Evolutionary conservation across 1,140 invertebrate genomes (phyloP).

Genomic region (Cecropterus lyciades): DNA sequence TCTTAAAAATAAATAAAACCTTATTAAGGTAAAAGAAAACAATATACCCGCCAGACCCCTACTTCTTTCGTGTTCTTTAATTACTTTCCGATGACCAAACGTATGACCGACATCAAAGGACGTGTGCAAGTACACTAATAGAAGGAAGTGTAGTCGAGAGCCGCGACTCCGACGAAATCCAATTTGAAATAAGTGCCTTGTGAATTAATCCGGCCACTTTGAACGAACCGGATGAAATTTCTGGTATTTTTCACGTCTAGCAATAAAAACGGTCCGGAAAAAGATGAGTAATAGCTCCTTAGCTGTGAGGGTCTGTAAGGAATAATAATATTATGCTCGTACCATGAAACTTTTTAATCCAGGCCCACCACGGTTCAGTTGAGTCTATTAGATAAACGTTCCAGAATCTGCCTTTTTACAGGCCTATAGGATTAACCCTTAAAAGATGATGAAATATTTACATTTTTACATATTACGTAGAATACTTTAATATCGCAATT

Average conservation of each 20-base stretch:
- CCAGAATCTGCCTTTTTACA: no score
- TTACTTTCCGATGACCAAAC: slow-evolving; percentile 20
- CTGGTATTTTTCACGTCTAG: slow-evolving; percentile 81
- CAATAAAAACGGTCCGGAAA: slow-evolving; percentile 78
- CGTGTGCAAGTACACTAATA: slow-evolving; percentile 63
- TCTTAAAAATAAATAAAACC: no score
- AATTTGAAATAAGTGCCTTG: slow-evolving; percentile 83
- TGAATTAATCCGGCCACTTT: slow-evolving; percentile 82
- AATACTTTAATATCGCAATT: no score
- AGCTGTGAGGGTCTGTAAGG: slow-evolving; percentile 67
- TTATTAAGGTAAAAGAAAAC: no score
- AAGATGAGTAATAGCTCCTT: slow-evolving; percentile 77
- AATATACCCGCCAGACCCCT: no score
- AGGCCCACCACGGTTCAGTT: slow-evolving; percentile 36
- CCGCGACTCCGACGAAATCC: slow-evolving; percentile 70
- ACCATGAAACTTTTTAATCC: slow-evolving; percentile 62
- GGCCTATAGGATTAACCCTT: no score
- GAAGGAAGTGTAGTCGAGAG: slow-evolving; percentile 64
- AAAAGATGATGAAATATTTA: no score
- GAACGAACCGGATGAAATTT: slow-evolving; percentile 77
- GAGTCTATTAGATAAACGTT: not conserved
- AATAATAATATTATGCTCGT: slow-evolving; percentile 78
- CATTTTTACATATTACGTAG: no score
- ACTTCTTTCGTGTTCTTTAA: not conserved
- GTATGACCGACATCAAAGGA: slow-evolving; percentile 22